Base-by-base conservation (phyloP, 2,113 vertebrate species). In the Syngnathus typhle region DNA sequence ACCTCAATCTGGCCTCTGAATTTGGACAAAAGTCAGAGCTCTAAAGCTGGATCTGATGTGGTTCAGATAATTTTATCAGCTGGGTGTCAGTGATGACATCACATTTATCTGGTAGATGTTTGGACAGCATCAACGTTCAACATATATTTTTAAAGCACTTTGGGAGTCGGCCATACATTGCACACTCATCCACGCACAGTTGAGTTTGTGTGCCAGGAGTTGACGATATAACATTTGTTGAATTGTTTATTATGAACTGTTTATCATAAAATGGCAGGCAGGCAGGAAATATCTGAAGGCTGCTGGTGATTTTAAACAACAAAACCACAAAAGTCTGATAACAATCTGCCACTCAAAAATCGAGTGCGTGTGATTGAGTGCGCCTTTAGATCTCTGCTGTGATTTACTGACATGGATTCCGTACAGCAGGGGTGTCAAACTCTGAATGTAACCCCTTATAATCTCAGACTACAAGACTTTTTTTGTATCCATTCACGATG, bases 171-270 rank as follows among this genome's bases (percentile, higher is more conserved):
- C 55, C 36, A 23, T 55, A 55, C 52, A 55, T 23, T 37, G 8
- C 18, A 32, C 8, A 36, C 55, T 16, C 27, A 32, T 32, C 27
- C 11, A 23, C 38, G 15, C 5, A 12, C 12, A 39, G 3, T 8
- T 43, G 38, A 62, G 37, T 5, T 43, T 61, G 60, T 21, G 60
- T 23, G 39, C 13, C 12, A 41, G 19, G 38, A 62, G n/a, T 62
- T 62, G n/a, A 62, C n/a, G 44, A 44, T 62, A 62, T 44, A 62
- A 44, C 43, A 13, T 43, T 62, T 62, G 38, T 23, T 62, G 60
- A 38, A 60, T 37, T 39, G n/a, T n/a, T 41, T 44, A 0, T 32
- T 32, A 5, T 44, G n/a, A 6, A 7, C 2, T 62, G n/a, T 21
- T n/a, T 52, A 6, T 56, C 1, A 21, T 27, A 27, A 23, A 10